phyloP scores from a whole-genome alignment of 2,888 invertebrate species.

The Cryptocephalus primarius region DNA sequence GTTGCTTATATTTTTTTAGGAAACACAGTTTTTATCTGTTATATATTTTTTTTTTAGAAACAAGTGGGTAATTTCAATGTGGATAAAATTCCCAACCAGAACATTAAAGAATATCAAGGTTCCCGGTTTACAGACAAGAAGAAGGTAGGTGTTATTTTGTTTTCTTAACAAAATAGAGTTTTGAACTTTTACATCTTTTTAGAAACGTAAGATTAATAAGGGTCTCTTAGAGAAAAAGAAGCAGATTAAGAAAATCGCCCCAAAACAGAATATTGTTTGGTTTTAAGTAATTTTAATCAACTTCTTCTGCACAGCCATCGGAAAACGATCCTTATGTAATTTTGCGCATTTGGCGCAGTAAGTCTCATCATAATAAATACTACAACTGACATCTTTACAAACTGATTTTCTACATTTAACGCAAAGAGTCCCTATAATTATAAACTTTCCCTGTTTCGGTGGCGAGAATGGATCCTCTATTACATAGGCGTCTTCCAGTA shows the following conservation, averaged over 20 bases:
- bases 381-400: constrained; percentile 65
- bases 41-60: no score
- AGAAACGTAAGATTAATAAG: constrained; percentile 26
- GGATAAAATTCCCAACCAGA: no score
- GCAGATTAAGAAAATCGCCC: constrained; percentile 20
- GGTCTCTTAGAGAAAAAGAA: constrained; percentile 21
- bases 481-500: constrained; percentile 64
- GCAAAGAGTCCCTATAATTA: constrained; percentile 70
- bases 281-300: constrained; percentile 34
- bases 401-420: constrained; percentile 53
- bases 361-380: constrained; percentile 64
- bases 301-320: constrained; percentile 55
- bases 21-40: no score
- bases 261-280: no score
- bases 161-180: no score
- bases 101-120: no score
- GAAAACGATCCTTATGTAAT: constrained; percentile 49
- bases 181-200: constrained; percentile 10
- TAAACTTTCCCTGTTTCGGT: constrained; percentile 61
- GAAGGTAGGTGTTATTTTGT: no score
- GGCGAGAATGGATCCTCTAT: constrained; percentile 79
- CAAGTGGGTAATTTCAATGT: no score
- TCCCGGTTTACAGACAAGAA: no score
- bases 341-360: constrained; percentile 64
- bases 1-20: no score